These are phyloP conservation scores for Lonchura striata DNA, from an alignment of 2,113 vertebrate genomes.

Conservation along the genomic window DNA sequence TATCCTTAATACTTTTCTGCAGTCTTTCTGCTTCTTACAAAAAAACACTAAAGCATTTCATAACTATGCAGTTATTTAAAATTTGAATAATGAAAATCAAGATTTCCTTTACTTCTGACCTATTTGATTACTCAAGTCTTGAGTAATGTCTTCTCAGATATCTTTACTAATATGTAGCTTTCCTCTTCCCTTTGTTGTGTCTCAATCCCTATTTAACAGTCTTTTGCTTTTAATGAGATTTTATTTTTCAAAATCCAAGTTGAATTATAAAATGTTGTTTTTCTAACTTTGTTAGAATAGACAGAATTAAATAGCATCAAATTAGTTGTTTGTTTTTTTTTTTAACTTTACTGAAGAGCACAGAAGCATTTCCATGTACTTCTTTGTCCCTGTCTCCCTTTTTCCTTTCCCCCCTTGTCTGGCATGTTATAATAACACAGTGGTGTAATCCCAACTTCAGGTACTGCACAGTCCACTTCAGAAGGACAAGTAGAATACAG, in stretches of 20 bases:
- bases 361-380: neutral
- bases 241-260: neutral
- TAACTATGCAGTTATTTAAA: neutral
- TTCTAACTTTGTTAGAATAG: neutral
- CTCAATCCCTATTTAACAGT: neutral
- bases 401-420: neutral
- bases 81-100: neutral
- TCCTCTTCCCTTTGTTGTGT: neutral
- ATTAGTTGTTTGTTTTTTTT: neutral
- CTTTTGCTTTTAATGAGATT: neutral
- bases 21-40: neutral
- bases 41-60: neutral
- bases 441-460: constrained; percentile 64
- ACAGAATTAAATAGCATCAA: neutral
- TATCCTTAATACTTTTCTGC: neutral
- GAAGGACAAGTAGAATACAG: constrained; percentile 76
- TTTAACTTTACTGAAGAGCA: neutral
- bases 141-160: neutral
- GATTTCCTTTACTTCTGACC: neutral
- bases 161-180: neutral
- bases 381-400: neutral
- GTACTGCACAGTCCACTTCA: constrained; percentile 60
- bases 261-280: neutral
- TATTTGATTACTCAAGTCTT: neutral
- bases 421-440: neutral